Base-by-base conservation (phyloP, 2,113 vertebrate species). In the Rana temporaria region DNA sequence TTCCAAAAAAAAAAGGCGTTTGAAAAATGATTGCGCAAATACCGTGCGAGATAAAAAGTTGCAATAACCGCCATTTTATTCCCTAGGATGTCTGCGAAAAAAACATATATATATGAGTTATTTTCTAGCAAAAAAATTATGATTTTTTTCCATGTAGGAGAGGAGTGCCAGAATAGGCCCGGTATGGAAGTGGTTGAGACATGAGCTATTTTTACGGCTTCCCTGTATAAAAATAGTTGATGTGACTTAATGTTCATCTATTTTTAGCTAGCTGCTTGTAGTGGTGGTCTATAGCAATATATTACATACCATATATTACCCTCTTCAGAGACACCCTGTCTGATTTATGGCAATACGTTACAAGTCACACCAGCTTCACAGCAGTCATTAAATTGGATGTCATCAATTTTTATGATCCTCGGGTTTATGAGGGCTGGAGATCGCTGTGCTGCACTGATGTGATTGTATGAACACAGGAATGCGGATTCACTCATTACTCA, bases 271-370 rank as follows among this genome's bases (percentile, higher is more conserved):
- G 38, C 68, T 55, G 68, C 68, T 22, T 48, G 42, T 48, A 48
- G 15, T 22, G 11, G 68, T 18, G 20, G 22, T 55, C 14, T 19
- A 48, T 53, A 6, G 57, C 24, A 9, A 17, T 22, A 26, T 78
- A 53, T 52, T 11, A 66, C 42, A 9, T 17, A 26, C 66, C 42
- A 9, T 17, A 26, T 78, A 30, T 52, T 11, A 66, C 42, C 6
- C 38, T 65, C 20, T 52, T 26, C 57, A 18, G 38, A 77, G 60
- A 22, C 34, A 26, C 34, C 65, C 32, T 22, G 66, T n/a, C 64
- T 65, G 42, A 79, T 79, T 68, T 68, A 79, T 69, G 53, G 30
- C 63, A 48, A 57, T 56, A 56, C 48, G 20, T 80, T 32, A 70
- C 32, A 62, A 60, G 52, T 11, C 19, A 18, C 67, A 70, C 34